Evolutionary conservation across 2,797 vertebrate species (phyloP).

Genomic region (Enteromius trimaculatus): DNA sequence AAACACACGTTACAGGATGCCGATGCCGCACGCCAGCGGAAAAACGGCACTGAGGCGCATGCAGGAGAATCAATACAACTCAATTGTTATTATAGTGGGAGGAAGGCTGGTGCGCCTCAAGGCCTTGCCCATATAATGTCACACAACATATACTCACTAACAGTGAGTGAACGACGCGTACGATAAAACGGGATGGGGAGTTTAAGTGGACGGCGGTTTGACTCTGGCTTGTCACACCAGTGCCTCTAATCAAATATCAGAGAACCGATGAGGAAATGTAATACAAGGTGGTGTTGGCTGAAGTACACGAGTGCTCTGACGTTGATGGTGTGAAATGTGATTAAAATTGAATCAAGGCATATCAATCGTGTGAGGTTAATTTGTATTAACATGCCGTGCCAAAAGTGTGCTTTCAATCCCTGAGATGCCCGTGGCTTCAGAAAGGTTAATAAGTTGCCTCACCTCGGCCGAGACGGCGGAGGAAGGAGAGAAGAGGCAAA

Average conservation of each 20-base stretch:
- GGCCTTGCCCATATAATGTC: not conserved
- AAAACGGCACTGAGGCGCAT: not conserved
- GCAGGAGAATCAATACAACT: not conserved
- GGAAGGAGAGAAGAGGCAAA: conserved; percentile 59
- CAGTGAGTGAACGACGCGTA: not conserved
- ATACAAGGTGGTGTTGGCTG: conserved; percentile 59
- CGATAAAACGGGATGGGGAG: not conserved
- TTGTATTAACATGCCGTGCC: conserved; percentile 66
- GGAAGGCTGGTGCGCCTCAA: not conserved
- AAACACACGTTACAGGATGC: conserved; percentile 17
- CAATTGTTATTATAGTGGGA: conserved; percentile 10
- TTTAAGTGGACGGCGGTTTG: conserved; percentile 13
- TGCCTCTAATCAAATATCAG: conserved; percentile 61
- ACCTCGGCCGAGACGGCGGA: conserved; percentile 59
- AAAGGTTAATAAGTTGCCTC: conserved; percentile 80
- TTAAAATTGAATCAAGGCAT: conserved; percentile 75
- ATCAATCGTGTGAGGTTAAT: conserved; percentile 75
- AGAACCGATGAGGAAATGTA: conserved; percentile 63
- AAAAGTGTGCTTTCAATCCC: conserved; percentile 64
- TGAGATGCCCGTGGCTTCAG: conserved; percentile 70
- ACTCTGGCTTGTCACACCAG: conserved; percentile 37
- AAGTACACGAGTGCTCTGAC: conserved; percentile 62
- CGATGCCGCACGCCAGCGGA: not conserved
- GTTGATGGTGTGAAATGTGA: conserved; percentile 60
- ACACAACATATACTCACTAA: not conserved